Percentiles rank a stretch among this genome's conserved stretches.
Evolutionary conservation across 2,888 invertebrate species (phyloP).

Genomic region (Lymantria monacha): DNA sequence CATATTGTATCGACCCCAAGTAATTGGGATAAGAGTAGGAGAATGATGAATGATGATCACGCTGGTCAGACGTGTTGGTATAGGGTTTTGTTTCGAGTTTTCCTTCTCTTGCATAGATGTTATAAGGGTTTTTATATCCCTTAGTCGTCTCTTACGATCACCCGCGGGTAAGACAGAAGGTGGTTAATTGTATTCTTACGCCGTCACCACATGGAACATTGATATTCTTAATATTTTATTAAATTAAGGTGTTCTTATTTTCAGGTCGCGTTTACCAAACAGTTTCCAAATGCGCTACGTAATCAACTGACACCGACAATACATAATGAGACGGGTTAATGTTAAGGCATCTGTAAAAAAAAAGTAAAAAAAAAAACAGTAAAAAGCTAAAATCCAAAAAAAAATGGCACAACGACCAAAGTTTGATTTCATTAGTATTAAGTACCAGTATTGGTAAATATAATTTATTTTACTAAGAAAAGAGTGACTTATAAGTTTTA

Average conservation of each 20-base stretch:
- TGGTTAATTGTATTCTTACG: too few relatives aligned
- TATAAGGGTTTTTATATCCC: too few relatives aligned
- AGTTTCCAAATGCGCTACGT: slow-evolving; percentile 37
- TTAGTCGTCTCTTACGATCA: too few relatives aligned
- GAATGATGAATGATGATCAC: background rate
- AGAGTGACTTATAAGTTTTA: slow-evolving; percentile 18
- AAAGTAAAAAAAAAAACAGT: slow-evolving; percentile 59
- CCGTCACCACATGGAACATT: background rate
- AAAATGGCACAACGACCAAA: slow-evolving; percentile 83
- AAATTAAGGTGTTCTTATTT: slow-evolving; percentile 2
- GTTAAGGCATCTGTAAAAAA: slow-evolving; percentile 41
- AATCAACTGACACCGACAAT: slow-evolving; percentile 78
- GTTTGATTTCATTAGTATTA: slow-evolving; percentile 65
- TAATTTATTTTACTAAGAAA: slow-evolving; percentile 33
- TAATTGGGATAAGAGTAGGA: too few relatives aligned
- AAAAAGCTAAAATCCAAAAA: slow-evolving; percentile 69
- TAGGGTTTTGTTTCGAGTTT: too few relatives aligned
- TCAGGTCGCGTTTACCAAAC: slow-evolving; percentile 46
- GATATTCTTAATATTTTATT: too few relatives aligned
- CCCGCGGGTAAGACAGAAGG: too few relatives aligned
- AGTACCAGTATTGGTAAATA: slow-evolving; percentile 58
- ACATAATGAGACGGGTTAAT: slow-evolving; percentile 54
- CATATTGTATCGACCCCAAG: too few relatives aligned
- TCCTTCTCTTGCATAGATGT: too few relatives aligned
- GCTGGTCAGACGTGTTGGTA: too few relatives aligned